Conservation (phyloP, 2,797 vertebrate species). For the Zalophus californianus region DNA sequence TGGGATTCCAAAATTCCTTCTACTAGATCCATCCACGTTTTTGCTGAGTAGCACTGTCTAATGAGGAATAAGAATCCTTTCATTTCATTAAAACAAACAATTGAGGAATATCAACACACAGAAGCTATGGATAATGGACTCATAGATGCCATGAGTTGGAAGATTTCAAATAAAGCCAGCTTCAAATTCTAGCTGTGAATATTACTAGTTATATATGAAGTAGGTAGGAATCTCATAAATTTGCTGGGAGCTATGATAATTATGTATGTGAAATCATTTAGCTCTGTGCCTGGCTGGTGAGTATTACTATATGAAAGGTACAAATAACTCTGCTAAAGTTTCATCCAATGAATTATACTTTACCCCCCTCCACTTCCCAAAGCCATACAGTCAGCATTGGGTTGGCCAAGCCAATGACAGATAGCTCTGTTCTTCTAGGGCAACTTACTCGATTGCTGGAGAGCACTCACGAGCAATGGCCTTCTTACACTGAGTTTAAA, state of each 20-base stretch:
- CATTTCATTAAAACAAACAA: background rate
- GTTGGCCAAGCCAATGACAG: background rate
- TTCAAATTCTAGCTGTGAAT: background rate
- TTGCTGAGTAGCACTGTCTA: background rate
- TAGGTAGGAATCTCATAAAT: background rate
- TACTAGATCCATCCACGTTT: background rate
- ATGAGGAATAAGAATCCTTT: background rate
- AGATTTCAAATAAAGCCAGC: conserved; percentile 14
- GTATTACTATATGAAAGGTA: background rate
- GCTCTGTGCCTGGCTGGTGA: background rate
- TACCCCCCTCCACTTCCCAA: background rate
- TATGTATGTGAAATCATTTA: conserved; percentile 21
- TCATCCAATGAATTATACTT: background rate
- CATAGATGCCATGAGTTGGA: background rate
- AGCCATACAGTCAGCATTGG: background rate
- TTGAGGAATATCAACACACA: background rate
- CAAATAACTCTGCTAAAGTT: background rate
- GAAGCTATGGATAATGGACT: background rate
- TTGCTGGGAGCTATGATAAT: background rate
- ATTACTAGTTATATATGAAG: background rate
- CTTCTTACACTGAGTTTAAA: background rate
- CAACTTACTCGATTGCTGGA: background rate
- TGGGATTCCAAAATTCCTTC: conserved; percentile 18
- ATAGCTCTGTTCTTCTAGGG: background rate
- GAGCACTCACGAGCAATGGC: background rate